phyloP scores from a whole-genome alignment of 2,113 vertebrate species.

The Gallinago paraguaiae region DNA sequence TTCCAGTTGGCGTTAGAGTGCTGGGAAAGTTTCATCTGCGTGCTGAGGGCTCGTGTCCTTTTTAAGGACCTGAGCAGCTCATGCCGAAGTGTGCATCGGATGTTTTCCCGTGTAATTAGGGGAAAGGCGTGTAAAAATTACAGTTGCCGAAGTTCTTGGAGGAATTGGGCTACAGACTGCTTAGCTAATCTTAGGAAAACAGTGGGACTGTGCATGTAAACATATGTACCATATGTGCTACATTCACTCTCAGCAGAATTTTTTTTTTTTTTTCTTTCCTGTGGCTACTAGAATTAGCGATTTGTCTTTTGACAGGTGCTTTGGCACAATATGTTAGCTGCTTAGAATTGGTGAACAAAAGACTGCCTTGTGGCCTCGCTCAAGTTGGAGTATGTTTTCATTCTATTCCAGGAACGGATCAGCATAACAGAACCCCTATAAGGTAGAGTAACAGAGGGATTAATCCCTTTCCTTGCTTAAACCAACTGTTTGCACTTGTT shows the following conservation, averaged over 20 bases:
- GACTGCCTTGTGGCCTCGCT: slow-evolving; percentile 89
- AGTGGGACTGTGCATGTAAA: rapidly evolving
- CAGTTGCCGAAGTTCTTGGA: rapidly evolving
- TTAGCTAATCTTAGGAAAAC: not conserved
- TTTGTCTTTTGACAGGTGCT: slow-evolving; percentile 78
- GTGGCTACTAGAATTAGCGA: not conserved
- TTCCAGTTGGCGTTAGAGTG: too few relatives aligned
- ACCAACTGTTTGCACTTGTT: not conserved
- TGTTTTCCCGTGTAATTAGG: not conserved
- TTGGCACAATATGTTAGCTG: slow-evolving; percentile 82
- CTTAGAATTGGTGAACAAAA: slow-evolving; percentile 85
- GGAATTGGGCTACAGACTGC: not conserved
- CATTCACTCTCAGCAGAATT: rapidly evolving
- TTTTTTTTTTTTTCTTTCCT: not conserved
- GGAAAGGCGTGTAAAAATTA: not conserved
- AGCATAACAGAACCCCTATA: not conserved
- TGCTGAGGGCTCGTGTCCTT: not conserved
- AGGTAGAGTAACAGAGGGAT: slow-evolving; percentile 56
- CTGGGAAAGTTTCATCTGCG: not conserved
- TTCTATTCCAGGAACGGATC: slow-evolving; percentile 29
- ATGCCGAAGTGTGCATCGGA: rapidly evolving
- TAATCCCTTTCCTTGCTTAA: not conserved
- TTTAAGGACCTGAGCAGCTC: not conserved
- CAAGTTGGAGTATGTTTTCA: slow-evolving; percentile 88
- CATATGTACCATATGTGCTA: rapidly evolving